Percentiles rank a stretch among this genome's conserved stretches.
Evolutionary conservation across 2,888 invertebrate genomes (phyloP).

Genomic region (Deilephila porcellus): DNA sequence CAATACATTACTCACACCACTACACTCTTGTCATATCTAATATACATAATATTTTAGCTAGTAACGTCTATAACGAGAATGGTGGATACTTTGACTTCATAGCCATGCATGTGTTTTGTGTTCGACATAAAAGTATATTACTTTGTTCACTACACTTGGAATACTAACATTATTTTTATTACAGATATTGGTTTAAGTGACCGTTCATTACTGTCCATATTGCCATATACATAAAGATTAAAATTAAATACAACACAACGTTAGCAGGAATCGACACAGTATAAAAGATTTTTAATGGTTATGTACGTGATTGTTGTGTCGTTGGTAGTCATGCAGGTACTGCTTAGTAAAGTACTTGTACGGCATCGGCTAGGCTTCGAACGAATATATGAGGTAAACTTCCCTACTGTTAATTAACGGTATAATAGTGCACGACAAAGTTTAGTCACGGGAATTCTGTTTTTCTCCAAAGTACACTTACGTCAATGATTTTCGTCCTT

Average conservation of each 20-base stretch:
- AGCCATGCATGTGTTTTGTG: conserved; percentile 42
- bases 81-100: conserved; percentile 32
- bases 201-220: background rate
- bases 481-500: conserved; percentile 7
- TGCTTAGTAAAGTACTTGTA: background rate
- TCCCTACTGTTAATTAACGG: conserved; percentile 11
- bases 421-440: conserved; percentile 10
- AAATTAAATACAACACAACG: background rate
- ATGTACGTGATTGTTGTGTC: background rate
- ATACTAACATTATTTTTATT: conserved; percentile 37
- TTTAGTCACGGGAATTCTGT: conserved; percentile 13
- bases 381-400: conserved; percentile 15
- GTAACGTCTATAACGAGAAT: conserved; percentile 36
- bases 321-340: background rate
- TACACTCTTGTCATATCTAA: conserved; percentile 39
- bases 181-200: conserved; percentile 24
- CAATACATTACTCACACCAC: conserved; percentile 43
- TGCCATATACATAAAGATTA: background rate
- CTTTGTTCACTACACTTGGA: conserved; percentile 45
- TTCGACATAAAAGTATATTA: conserved; percentile 40
- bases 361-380: background rate
- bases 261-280: background rate
- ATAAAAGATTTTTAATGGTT: background rate
- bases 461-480: conserved; percentile 14
- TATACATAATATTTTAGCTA: conserved; percentile 52